These are phyloP conservation scores for Reticulitermes speratus DNA, from an alignment of 1,140 invertebrate genomes.

Conservation along the genomic window DNA sequence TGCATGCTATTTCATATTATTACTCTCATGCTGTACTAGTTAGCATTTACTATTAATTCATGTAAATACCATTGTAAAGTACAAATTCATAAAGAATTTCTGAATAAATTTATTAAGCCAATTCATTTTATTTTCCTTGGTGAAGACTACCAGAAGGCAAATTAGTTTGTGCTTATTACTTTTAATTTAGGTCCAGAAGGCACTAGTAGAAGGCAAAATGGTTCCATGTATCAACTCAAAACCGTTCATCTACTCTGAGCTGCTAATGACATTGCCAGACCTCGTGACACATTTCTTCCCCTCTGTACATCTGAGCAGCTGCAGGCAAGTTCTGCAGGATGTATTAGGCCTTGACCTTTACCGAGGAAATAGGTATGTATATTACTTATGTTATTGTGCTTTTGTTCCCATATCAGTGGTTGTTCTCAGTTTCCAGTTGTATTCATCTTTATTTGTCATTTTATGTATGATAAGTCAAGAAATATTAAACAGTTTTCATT, in stretches of 20 bases:
- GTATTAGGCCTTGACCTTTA: slow-evolving; percentile 75
- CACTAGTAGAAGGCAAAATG: slow-evolving; percentile 74
- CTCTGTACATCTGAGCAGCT: slow-evolving; percentile 65
- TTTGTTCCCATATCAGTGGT: too few species aligned
- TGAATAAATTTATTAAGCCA: too few species aligned
- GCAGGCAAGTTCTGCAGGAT: slow-evolving; percentile 71
- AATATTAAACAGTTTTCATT: not conserved
- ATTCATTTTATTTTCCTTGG: too few species aligned
- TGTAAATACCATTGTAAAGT: too few species aligned
- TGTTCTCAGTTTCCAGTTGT: too few species aligned
- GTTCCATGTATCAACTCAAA: slow-evolving; percentile 84
- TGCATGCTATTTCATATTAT: too few species aligned
- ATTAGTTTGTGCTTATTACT: too few species aligned
- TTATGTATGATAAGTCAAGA: too few species aligned
- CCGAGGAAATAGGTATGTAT: slow-evolving; percentile 74
- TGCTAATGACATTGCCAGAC: slow-evolving; percentile 79
- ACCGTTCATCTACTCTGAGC: slow-evolving; percentile 74
- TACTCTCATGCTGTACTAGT: too few species aligned
- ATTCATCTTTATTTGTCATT: not conserved
- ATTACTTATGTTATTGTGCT: not conserved
- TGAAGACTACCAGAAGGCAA: too few species aligned
- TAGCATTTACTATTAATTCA: too few species aligned
- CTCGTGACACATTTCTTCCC: slow-evolving; percentile 79
- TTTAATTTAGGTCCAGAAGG: slow-evolving; percentile 66
- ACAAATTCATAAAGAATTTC: too few species aligned